Evolutionary conservation across 2,113 vertebrate species (phyloP).

Genomic region (Lucifuga dentata): DNA sequence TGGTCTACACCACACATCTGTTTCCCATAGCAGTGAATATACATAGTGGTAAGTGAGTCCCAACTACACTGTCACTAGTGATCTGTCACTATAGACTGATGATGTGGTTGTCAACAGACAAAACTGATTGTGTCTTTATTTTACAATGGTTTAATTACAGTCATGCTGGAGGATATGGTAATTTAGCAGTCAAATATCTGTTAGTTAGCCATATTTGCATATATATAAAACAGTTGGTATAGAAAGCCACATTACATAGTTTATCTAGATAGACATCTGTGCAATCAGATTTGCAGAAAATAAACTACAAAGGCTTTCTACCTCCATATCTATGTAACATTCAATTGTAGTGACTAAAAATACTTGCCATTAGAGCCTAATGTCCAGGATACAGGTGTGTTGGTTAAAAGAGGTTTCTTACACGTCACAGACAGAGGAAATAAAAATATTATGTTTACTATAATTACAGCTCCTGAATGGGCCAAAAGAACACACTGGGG

Average conservation of each 20-base stretch:
- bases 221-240: too few relatives aligned
- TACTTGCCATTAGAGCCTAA: slow-evolving; percentile 40
- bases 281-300: slow-evolving; percentile 12
- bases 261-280: too few relatives aligned
- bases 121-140: slow-evolving; percentile 29
- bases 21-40: slow-evolving; percentile 16
- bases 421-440: slow-evolving; percentile 52
- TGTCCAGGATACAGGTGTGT: slow-evolving; percentile 77
- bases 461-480: slow-evolving; percentile 50
- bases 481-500: slow-evolving; percentile 45
- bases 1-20: slow-evolving; percentile 56
- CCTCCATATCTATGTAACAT: not conserved
- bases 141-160: slow-evolving; percentile 6
- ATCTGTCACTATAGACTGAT: slow-evolving; percentile 47
- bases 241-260: not conserved
- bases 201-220: too few relatives aligned
- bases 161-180: too few relatives aligned
- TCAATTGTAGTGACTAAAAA: slow-evolving; percentile 21
- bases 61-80: slow-evolving; percentile 31
- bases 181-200: too few relatives aligned
- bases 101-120: slow-evolving; percentile 38
- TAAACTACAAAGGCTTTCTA: slow-evolving; percentile 10
- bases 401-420: slow-evolving; percentile 35
- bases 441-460: slow-evolving; percentile 73
- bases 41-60: slow-evolving; percentile 32